A percentile compares a stretch with the other conserved stretches of the same genome.
Conservation (phyloP, 2,888 invertebrate genomes). For the Ceraclea dissimilis region DNA sequence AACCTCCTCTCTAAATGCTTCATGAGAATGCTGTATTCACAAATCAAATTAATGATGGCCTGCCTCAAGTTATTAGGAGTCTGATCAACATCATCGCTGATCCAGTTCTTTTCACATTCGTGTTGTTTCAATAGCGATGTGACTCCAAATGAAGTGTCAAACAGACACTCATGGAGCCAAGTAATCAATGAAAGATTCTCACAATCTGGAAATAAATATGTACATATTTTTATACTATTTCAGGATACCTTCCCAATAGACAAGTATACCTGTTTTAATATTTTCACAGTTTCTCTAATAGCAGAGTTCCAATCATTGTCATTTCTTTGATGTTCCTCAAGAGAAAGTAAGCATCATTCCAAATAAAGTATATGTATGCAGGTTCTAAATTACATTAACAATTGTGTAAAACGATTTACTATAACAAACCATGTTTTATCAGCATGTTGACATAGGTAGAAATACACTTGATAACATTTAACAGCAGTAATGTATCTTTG, state of each 20-base stretch:
- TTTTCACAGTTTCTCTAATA: too few relatives aligned
- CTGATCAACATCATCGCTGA: constrained; percentile 8
- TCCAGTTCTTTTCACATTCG: constrained; percentile 17
- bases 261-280: too few relatives aligned
- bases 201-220: constrained; percentile 9
- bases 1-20: not conserved
- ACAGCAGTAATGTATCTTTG: constrained; percentile 54
- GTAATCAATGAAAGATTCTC: constrained; percentile 3
- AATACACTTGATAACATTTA: constrained; percentile 40
- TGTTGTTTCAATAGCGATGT: constrained; percentile 13
- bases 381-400: too few relatives aligned
- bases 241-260: too few relatives aligned
- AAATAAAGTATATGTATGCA: too few relatives aligned
- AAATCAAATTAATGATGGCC: constrained; percentile 13
- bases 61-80: constrained; percentile 12
- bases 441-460: constrained; percentile 31
- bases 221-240: not conserved
- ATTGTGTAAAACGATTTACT: too few relatives aligned
- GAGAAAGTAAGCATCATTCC: too few relatives aligned
- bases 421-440: constrained; percentile 28
- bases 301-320: too few relatives aligned
- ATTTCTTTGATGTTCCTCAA: too few relatives aligned
- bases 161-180: constrained; percentile 19
- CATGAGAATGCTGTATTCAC: constrained; percentile 12
- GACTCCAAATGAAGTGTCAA: constrained; percentile 18